Evolutionary conservation across 2,113 vertebrate species (phyloP).

Genomic region (Muscicapa adusta): DNA sequence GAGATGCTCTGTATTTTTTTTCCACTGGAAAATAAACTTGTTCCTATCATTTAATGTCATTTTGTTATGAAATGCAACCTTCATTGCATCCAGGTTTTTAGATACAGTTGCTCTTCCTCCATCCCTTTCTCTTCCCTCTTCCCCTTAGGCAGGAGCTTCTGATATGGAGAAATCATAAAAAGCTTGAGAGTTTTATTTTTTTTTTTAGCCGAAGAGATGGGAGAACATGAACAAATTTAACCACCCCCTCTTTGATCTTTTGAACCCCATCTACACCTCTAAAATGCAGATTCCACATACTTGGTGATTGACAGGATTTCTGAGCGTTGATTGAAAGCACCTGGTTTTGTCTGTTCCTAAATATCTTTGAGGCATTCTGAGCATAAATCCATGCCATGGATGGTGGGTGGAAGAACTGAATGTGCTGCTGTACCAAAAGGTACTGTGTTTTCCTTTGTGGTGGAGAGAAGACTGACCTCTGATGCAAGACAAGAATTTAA

Average conservation of each 20-base stretch:
- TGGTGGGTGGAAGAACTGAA: neutral
- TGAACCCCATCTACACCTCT: neutral
- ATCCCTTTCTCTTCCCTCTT: neutral
- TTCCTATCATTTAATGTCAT: neutral
- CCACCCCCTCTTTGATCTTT: rapidly evolving
- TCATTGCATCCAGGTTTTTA: neutral
- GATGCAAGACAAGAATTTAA: neutral
- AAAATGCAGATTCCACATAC: neutral
- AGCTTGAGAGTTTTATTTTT: neutral
- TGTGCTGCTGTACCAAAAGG: neutral
- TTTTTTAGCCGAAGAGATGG: neutral
- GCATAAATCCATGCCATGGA: neutral
- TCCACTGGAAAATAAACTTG: neutral
- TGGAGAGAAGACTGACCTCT: neutral
- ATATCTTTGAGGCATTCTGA: neutral
- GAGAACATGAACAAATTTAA: neutral
- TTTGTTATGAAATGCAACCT: neutral
- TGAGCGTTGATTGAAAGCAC: neutral
- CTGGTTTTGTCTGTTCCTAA: neutral
- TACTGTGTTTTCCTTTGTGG: neutral
- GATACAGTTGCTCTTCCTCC: neutral
- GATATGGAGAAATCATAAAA: neutral
- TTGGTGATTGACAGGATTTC: neutral
- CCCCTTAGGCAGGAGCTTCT: neutral
- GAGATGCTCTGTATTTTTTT: neutral